Conservation (phyloP, 2,113 vertebrate species). For the Synchiropus splendidus region DNA sequence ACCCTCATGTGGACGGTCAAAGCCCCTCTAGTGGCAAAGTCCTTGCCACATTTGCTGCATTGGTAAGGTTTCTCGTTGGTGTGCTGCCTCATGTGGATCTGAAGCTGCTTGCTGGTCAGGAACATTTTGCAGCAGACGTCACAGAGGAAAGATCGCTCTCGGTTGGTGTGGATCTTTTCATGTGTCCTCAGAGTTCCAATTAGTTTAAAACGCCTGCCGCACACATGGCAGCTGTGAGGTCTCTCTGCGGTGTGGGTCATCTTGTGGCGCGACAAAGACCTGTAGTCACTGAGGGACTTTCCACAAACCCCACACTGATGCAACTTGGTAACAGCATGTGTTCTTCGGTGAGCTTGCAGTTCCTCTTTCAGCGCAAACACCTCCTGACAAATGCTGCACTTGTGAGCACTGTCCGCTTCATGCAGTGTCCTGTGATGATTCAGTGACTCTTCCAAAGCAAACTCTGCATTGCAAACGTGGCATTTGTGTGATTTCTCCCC, state of each 20-base stretch:
- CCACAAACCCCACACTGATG: slow-evolving; percentile 40
- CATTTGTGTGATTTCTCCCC: slow-evolving; percentile 2
- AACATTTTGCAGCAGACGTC: slow-evolving; percentile 55
- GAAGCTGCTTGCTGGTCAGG: slow-evolving; percentile 31
- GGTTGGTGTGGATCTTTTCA: slow-evolving; percentile 38
- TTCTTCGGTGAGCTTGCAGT: slow-evolving; percentile 5
- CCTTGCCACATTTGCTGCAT: slow-evolving; percentile 32
- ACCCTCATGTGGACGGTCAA: slow-evolving; percentile 37
- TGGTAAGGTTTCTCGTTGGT: slow-evolving; percentile 28
- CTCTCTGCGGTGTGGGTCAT: slow-evolving; percentile 38
- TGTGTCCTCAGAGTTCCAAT: slow-evolving; percentile 31
- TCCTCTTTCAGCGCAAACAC: slow-evolving; percentile 8
- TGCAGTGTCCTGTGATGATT: slow-evolving; percentile 14
- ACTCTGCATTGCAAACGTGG: rapidly evolving
- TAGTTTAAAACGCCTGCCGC: slow-evolving; percentile 39
- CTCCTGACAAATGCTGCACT: slow-evolving; percentile 7
- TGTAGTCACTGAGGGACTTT: slow-evolving; percentile 33
- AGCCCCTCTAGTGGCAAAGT: slow-evolving; percentile 25
- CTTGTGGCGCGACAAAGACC: slow-evolving; percentile 40
- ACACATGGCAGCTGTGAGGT: slow-evolving; percentile 29
- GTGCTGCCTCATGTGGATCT: slow-evolving; percentile 44
- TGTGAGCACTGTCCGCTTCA: background rate
- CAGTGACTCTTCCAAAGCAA: background rate
- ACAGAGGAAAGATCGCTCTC: slow-evolving; percentile 39
- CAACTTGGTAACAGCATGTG: slow-evolving; percentile 4